Conservation (phyloP, 2,113 vertebrate species). For the Phrynosoma blainvillii region DNA sequence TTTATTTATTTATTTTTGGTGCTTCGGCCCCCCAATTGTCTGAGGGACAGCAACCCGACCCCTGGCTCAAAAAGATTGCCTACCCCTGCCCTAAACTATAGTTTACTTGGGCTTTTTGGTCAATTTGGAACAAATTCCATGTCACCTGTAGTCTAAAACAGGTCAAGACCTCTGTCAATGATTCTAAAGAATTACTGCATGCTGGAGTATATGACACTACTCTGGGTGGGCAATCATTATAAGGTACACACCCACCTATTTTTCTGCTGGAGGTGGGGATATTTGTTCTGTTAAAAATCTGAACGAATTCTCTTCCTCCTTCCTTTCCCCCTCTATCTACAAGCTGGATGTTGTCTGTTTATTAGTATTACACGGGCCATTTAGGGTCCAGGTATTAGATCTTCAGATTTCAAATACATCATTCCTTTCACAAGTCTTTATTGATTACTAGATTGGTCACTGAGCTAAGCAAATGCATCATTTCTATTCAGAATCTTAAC, state of each 20-base stretch:
- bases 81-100: too few species aligned
- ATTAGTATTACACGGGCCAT: neutral
- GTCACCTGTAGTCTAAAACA: neutral
- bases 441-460: neutral
- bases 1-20: too few species aligned
- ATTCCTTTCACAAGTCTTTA: slow-evolving; percentile 31
- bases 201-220: neutral
- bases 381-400: neutral
- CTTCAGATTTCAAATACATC: neutral
- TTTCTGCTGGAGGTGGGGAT: too few species aligned
- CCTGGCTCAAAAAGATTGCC: too few species aligned
- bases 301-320: neutral
- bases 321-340: neutral
- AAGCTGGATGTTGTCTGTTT: neutral
- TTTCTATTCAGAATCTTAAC: neutral
- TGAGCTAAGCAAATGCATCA: neutral
- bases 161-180: neutral
- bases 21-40: too few species aligned
- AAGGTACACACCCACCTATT: neutral
- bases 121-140: neutral
- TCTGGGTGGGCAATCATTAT: too few species aligned
- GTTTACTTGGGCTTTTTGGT: too few species aligned
- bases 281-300: neutral
- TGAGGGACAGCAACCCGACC: too few species aligned
- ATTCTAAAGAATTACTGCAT: neutral